Percentiles rank a stretch among this genome's conserved stretches.
Conservation (phyloP, 2,888 invertebrate species). For the Helicoverpa assulta region DNA sequence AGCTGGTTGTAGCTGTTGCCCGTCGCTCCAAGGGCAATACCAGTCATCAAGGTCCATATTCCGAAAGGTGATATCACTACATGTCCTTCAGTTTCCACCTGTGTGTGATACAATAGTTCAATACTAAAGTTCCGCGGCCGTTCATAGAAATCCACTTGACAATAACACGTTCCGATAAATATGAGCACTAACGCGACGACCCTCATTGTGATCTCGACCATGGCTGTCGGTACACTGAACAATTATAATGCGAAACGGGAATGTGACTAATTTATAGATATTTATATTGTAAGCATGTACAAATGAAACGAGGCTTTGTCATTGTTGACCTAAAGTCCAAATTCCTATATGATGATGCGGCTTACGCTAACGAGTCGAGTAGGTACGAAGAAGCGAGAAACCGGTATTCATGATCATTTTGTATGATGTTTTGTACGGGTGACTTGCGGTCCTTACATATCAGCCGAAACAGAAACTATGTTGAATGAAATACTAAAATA, state of each 20-base stretch:
- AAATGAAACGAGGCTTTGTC: slow-evolving; percentile 43
- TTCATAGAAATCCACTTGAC: slow-evolving; percentile 79
- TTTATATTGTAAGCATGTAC: slow-evolving; percentile 28
- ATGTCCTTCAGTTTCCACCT: slow-evolving; percentile 79
- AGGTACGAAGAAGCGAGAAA: slow-evolving; percentile 35
- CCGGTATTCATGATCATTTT: slow-evolving; percentile 54
- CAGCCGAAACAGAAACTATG: slow-evolving; percentile 31
- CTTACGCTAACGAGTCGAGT: slow-evolving; percentile 37
- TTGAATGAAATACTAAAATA: slow-evolving; percentile 5
- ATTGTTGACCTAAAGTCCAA: slow-evolving; percentile 9
- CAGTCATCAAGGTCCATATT: slow-evolving; percentile 87
- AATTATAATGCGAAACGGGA: slow-evolving; percentile 74
- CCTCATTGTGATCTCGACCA: slow-evolving; percentile 76
- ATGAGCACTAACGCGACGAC: slow-evolving; percentile 69
- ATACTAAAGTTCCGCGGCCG: slow-evolving; percentile 85
- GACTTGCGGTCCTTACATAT: slow-evolving; percentile 37
- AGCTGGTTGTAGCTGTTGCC: slow-evolving; percentile 79
- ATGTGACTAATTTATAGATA: slow-evolving; percentile 73
- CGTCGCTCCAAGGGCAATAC: slow-evolving; percentile 81
- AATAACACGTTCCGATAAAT: slow-evolving; percentile 73
- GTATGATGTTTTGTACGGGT: slow-evolving; percentile 33
- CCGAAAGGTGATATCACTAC: slow-evolving; percentile 87
- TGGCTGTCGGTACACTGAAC: slow-evolving; percentile 75
- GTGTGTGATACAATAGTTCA: slow-evolving; percentile 82
- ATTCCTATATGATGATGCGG: slow-evolving; percentile 24